phyloP scores from a whole-genome alignment of 2,888 invertebrate genomes.

The Deilephila porcellus region DNA sequence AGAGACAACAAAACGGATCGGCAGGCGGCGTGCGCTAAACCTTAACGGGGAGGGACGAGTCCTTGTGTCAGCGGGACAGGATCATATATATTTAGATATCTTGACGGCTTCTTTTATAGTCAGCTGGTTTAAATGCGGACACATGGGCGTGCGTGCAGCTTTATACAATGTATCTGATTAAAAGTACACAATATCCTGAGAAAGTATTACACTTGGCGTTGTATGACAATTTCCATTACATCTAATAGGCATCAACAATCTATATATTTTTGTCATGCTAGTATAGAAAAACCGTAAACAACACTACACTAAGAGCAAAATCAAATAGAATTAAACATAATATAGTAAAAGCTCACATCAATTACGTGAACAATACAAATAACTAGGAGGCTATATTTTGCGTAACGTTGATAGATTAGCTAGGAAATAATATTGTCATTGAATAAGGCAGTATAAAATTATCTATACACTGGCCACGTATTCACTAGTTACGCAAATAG shows the following conservation, averaged over 20 bases:
- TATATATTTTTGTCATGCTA: too few species aligned
- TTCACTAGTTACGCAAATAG: not conserved
- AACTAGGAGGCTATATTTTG: not conserved
- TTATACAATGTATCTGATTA: too few species aligned
- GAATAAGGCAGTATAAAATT: slow-evolving; percentile 8
- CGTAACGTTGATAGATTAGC: not conserved
- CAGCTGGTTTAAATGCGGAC: not conserved
- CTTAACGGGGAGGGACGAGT: slow-evolving; percentile 27
- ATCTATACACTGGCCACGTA: slow-evolving; percentile 1
- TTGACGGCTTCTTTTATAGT: too few species aligned
- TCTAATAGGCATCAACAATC: too few species aligned
- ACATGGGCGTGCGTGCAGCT: not conserved
- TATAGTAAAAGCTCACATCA: not conserved
- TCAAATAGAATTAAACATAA: not conserved
- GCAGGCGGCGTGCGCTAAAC: slow-evolving; percentile 28
- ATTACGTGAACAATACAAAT: not conserved
- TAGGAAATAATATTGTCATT: slow-evolving; percentile 8
- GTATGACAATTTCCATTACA: too few species aligned
- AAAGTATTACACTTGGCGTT: too few species aligned
- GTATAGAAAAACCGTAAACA: too few species aligned
- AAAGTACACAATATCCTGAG: too few species aligned
- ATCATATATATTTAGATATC: not conserved
- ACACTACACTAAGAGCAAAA: not conserved
- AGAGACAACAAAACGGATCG: slow-evolving; percentile 41
- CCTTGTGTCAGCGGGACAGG: slow-evolving; percentile 11